phyloP scores from a whole-genome alignment of 2,113 vertebrate genomes.

The Xiphias gladius region DNA sequence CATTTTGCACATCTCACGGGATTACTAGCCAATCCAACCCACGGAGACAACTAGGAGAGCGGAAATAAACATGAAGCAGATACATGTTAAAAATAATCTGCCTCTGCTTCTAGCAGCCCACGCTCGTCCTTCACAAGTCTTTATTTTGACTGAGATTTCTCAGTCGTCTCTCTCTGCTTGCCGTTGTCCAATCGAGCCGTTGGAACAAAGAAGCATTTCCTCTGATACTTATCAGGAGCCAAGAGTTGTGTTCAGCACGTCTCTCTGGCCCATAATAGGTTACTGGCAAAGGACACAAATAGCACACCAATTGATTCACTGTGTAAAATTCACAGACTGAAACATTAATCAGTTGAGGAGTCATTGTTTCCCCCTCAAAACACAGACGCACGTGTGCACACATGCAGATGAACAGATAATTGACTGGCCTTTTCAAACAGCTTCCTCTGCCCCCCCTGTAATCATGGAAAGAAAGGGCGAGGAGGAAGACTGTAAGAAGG shows the following conservation, averaged over 20 bases:
- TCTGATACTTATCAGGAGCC: slow-evolving; percentile 73
- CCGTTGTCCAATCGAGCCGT: slow-evolving; percentile 53
- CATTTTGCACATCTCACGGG: slow-evolving; percentile 44
- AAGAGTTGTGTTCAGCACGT: slow-evolving; percentile 60
- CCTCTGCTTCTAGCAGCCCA: slow-evolving; percentile 48
- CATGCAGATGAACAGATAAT: slow-evolving; percentile 71
- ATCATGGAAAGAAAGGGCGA: slow-evolving; percentile 66
- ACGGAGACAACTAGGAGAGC: slow-evolving; percentile 33
- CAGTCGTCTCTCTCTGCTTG: slow-evolving; percentile 44
- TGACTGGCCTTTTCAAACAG: slow-evolving; percentile 58
- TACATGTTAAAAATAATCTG: slow-evolving; percentile 63
- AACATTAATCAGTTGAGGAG: slow-evolving; percentile 60
- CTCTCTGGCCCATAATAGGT: slow-evolving; percentile 74
- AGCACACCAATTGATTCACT: slow-evolving; percentile 69
- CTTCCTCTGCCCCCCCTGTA: slow-evolving; percentile 55
- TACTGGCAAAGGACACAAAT: slow-evolving; percentile 79
- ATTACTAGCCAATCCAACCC: slow-evolving; percentile 34
- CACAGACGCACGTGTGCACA: slow-evolving; percentile 45
- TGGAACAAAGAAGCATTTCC: slow-evolving; percentile 76
- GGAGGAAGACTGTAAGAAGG: slow-evolving; percentile 42
- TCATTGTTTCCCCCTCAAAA: slow-evolving; percentile 38
- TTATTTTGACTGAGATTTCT: slow-evolving; percentile 70
- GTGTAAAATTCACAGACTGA: slow-evolving; percentile 56
- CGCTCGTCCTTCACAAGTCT: slow-evolving; percentile 38
- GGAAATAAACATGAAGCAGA: slow-evolving; percentile 33